Percentiles rank a stretch among this genome's conserved stretches.
These are phyloP conservation scores for Jaculus jaculus DNA, from an alignment of 2,113 vertebrate genomes.

Conservation along the genomic window DNA sequence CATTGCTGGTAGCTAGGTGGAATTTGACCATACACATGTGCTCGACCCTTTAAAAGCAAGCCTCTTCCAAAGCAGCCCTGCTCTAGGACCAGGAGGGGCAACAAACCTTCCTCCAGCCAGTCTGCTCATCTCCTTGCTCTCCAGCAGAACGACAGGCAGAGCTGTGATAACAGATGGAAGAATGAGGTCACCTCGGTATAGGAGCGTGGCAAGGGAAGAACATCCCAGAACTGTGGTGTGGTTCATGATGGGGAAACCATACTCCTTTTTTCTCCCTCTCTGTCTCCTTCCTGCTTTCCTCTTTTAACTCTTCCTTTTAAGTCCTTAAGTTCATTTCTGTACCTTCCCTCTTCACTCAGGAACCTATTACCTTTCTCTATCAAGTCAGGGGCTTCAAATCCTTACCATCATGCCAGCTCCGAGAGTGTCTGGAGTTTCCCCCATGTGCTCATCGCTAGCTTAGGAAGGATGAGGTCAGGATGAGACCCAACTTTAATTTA, in stretches of 20 bases:
- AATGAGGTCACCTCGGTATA: background rate
- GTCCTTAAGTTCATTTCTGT: background rate
- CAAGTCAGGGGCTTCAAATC: background rate
- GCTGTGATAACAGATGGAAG: background rate
- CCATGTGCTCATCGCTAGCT: background rate
- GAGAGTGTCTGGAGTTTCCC: background rate
- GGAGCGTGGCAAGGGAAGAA: background rate
- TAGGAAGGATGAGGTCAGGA: background rate
- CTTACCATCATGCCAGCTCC: background rate
- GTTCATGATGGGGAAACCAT: background rate
- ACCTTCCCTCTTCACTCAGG: background rate
- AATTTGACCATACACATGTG: background rate
- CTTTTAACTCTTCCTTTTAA: background rate
- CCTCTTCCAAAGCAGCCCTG: background rate
- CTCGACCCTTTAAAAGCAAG: background rate
- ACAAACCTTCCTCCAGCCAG: background rate
- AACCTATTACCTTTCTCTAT: background rate
- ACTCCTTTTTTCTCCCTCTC: background rate
- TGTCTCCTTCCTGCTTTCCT: background rate
- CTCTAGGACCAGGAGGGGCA: background rate
- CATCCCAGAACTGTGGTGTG: background rate
- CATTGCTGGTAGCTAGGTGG: background rate
- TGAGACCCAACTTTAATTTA: constrained; percentile 7
- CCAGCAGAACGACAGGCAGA: background rate
- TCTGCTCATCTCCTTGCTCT: background rate